Conservation (phyloP, 2,888 invertebrate species). For the Spicauda simplicius region DNA sequence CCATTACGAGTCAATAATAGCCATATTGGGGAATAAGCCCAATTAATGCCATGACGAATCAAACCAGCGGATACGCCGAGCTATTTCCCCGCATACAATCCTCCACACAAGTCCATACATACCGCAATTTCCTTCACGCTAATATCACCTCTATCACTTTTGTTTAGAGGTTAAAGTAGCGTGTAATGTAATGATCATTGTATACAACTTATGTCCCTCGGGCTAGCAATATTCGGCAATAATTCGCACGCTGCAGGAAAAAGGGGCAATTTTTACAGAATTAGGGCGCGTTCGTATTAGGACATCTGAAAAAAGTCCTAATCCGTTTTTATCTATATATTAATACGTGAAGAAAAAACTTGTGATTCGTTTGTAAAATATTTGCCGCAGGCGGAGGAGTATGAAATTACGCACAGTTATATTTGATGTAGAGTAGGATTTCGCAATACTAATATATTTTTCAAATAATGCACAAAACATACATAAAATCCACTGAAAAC, state of each 20-base stretch:
- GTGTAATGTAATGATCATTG: constrained; percentile 45
- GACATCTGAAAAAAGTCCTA: constrained; percentile 3
- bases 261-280: constrained; percentile 48
- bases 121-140: neutral
- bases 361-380: no score
- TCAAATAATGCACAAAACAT: no score
- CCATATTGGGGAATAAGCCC: constrained; percentile 39
- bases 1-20: constrained; percentile 38
- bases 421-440: no score
- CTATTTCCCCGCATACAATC: constrained; percentile 33
- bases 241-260: constrained; percentile 49
- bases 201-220: constrained; percentile 50
- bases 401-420: no score
- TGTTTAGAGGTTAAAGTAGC: constrained; percentile 27
- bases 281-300: constrained; percentile 41
- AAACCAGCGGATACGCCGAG: constrained; percentile 36
- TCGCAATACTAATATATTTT: no score
- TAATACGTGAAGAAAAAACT: no score
- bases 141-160: constrained; percentile 17
- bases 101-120: constrained; percentile 9
- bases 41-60: constrained; percentile 44
- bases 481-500: no score
- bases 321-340: no score
- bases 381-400: no score
- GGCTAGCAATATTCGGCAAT: constrained; percentile 45